These are phyloP conservation scores for Notechis scutatus DNA, from an alignment of 2,113 vertebrate genomes.

Conservation along the genomic window DNA sequence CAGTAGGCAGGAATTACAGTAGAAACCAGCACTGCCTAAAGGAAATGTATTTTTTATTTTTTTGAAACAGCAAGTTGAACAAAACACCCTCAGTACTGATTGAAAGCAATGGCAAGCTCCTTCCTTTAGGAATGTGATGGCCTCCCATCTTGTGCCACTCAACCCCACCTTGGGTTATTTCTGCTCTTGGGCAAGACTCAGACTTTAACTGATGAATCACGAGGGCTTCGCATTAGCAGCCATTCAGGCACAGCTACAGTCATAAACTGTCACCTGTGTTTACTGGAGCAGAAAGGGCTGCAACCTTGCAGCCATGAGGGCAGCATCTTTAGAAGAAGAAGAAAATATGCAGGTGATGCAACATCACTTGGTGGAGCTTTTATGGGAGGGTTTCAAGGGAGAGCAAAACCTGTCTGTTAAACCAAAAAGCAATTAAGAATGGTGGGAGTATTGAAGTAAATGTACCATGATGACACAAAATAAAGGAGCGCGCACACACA, in stretches of 20 bases:
- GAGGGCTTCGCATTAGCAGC: not conserved
- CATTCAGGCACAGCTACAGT: not conserved
- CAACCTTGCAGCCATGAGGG: not conserved
- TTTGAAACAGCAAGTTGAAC: not conserved
- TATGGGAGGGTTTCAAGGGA: not conserved
- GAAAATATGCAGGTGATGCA: not conserved
- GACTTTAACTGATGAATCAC: not conserved
- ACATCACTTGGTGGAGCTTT: not conserved
- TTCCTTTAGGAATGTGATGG: not conserved
- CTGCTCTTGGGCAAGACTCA: not conserved
- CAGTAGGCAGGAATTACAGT: not conserved
- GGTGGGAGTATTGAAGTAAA: not conserved
- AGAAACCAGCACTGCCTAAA: not conserved
- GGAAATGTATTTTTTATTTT: not conserved
- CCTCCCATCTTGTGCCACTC: not conserved
- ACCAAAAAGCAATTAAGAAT: not conserved
- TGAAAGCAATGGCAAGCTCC: not conserved
- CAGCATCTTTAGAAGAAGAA: not conserved
- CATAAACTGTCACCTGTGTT: not conserved
- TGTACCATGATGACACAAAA: not conserved
- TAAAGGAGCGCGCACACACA: not conserved
- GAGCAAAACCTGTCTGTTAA: not conserved
- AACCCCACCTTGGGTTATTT: not conserved
- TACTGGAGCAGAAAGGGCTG: not conserved
- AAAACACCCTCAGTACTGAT: not conserved